A percentile compares a stretch with the other conserved stretches of the same genome.
Conservation (phyloP, 2,888 invertebrate species). For the Sphaeridia pumilis region DNA sequence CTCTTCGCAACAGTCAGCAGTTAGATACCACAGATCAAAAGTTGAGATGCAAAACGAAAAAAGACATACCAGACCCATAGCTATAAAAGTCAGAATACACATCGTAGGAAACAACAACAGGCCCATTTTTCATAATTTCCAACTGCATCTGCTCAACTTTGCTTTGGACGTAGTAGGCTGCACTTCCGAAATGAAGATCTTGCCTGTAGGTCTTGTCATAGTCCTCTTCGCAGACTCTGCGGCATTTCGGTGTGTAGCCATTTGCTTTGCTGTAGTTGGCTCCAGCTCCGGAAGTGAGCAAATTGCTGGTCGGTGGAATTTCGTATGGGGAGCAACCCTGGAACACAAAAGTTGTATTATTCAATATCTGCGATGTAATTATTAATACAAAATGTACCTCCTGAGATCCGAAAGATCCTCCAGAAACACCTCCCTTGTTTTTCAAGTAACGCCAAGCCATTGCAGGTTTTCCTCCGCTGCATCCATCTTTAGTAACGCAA, state of each 20-base stretch:
- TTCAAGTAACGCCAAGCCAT: slow-evolving; percentile 79
- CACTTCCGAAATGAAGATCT: slow-evolving; percentile 62
- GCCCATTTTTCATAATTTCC: slow-evolving; percentile 75
- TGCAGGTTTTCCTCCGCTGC: slow-evolving; percentile 65
- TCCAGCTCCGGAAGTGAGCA: slow-evolving; percentile 70
- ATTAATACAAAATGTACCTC: slow-evolving; percentile 41
- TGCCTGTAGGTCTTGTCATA: slow-evolving; percentile 58
- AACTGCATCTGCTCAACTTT: slow-evolving; percentile 42
- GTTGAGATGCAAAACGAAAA: too few relatives aligned
- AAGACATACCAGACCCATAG: slow-evolving; percentile 62
- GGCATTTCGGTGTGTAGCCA: slow-evolving; percentile 67
- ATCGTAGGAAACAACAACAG: slow-evolving; percentile 77
- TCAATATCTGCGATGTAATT: neutral
- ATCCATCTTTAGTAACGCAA: slow-evolving; percentile 69
- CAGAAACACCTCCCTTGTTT: slow-evolving; percentile 70
- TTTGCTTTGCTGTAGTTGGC: slow-evolving; percentile 56
- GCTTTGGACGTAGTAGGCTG: slow-evolving; percentile 25
- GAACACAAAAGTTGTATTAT: slow-evolving; percentile 5
- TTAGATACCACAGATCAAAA: too few relatives aligned
- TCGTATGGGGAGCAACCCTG: slow-evolving; percentile 77
- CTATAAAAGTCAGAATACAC: slow-evolving; percentile 72
- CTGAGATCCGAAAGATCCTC: slow-evolving; percentile 62
- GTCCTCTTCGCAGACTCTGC: slow-evolving; percentile 49
- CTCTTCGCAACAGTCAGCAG: neutral
- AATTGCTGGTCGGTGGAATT: slow-evolving; percentile 80